Evolutionary conservation across 2,797 vertebrate genomes (phyloP).

Genomic region (Hemibagrus guttatus): DNA sequence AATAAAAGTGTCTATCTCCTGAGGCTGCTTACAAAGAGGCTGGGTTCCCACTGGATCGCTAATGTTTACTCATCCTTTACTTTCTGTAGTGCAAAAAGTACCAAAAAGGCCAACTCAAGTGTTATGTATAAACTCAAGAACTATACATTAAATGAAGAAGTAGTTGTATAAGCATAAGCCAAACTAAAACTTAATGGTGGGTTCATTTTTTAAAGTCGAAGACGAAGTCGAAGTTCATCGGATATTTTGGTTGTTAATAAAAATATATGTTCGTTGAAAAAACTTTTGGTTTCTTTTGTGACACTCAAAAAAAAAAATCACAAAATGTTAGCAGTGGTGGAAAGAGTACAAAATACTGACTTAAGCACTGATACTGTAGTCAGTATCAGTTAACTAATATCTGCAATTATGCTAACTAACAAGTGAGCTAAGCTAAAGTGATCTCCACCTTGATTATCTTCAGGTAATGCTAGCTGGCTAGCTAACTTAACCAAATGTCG

Average conservation of each 20-base stretch:
- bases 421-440: not conserved
- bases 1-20: slow-evolving; percentile 25
- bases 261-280: not conserved
- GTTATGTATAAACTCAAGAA: not conserved
- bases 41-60: slow-evolving; percentile 30
- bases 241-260: not conserved
- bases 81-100: slow-evolving; percentile 9
- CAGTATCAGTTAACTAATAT: too few species aligned
- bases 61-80: slow-evolving; percentile 35
- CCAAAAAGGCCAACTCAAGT: not conserved
- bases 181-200: not conserved
- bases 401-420: not conserved
- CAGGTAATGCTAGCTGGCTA: not conserved
- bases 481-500: not conserved
- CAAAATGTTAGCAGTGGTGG: too few species aligned
- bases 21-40: slow-evolving; percentile 14
- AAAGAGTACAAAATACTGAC: too few species aligned
- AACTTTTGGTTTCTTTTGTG: not conserved
- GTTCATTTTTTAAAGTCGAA: not conserved
- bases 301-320: not conserved
- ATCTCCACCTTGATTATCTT: not conserved
- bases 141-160: slow-evolving; percentile 1
- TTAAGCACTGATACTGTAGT: too few species aligned
- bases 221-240: not conserved
- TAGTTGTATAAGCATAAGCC: not conserved